A percentile compares a stretch with the other conserved stretches of the same genome.
These are phyloP conservation scores for Notothenia coriiceps DNA, from an alignment of 2,113 vertebrate species.

Conservation along the genomic window DNA sequence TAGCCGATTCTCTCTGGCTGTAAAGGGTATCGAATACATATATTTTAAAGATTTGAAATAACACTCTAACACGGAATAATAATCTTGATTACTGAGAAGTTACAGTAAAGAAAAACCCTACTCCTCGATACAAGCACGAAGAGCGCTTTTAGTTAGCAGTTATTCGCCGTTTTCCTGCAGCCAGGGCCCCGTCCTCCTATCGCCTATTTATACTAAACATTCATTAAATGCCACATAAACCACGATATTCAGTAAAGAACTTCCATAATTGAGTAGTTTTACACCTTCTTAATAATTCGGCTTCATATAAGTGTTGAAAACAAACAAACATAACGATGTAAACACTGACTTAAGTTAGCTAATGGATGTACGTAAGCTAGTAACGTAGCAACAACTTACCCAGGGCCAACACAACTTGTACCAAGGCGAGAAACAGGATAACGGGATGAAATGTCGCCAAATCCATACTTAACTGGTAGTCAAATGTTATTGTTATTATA, in stretches of 20 bases:
- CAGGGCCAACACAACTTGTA: rapidly evolving
- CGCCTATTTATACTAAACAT: neutral
- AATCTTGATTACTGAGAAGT: too few species aligned
- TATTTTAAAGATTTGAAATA: too few species aligned
- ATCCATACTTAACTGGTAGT: neutral
- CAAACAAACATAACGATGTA: neutral
- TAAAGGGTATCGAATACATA: neutral
- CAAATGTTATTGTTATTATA: neutral
- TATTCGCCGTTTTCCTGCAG: neutral
- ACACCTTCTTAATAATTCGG: neutral
- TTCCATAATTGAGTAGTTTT: rapidly evolving
- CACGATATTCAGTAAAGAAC: rapidly evolving
- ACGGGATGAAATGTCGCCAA: rapidly evolving
- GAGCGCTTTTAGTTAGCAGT: neutral
- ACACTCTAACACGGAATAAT: rapidly evolving
- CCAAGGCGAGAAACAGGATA: neutral
- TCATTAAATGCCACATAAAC: neutral
- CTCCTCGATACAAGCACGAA: neutral
- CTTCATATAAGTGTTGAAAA: rapidly evolving
- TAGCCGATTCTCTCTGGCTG: neutral
- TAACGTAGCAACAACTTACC: constrained; percentile 4
- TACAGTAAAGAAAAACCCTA: neutral
- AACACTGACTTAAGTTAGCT: neutral
- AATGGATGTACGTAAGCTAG: neutral
- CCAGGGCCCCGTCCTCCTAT: neutral